A percentile compares a stretch with the other conserved stretches of the same genome.
phyloP scores from a whole-genome alignment of 2,113 vertebrate genomes.

The Pomatostomus ruficeps region DNA sequence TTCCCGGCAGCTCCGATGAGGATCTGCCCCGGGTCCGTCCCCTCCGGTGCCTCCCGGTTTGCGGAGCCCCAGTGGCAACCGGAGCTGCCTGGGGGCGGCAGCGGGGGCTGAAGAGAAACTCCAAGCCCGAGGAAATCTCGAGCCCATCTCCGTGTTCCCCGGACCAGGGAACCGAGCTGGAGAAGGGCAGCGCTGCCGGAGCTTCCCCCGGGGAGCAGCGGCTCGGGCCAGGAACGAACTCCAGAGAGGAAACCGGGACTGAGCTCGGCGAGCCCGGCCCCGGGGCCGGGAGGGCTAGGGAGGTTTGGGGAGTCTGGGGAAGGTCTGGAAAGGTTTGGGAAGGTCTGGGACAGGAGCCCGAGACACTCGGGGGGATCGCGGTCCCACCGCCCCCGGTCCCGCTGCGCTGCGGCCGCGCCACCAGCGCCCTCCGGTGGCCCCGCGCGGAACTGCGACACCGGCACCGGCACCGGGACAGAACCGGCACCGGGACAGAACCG shows the following conservation, averaged over 20 bases:
- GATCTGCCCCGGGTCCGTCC: not conserved
- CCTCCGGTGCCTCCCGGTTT: accelerated
- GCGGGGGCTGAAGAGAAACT: not conserved
- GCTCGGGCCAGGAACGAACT: accelerated
- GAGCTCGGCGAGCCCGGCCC: not conserved
- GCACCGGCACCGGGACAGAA: not conserved
- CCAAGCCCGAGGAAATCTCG: not conserved
- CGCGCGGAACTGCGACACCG: not conserved
- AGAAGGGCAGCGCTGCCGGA: not conserved
- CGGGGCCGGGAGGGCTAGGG: not conserved
- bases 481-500: too few species aligned
- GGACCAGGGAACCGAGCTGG: not conserved
- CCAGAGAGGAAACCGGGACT: not conserved
- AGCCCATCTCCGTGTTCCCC: not conserved
- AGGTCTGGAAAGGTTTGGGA: too few species aligned
- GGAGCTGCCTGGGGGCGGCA: not conserved
- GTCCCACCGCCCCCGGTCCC: not conserved
- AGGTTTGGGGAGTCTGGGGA: too few species aligned
- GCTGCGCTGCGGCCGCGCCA: not conserved
- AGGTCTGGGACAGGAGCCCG: not conserved
- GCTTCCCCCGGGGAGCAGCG: not conserved
- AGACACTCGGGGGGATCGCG: not conserved
- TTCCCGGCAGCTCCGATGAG: not conserved
- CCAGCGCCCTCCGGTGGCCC: not conserved
- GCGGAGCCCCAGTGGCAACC: not conserved